phyloP scores from a whole-genome alignment of 1,140 invertebrate species.

The Hestina assimilis region DNA sequence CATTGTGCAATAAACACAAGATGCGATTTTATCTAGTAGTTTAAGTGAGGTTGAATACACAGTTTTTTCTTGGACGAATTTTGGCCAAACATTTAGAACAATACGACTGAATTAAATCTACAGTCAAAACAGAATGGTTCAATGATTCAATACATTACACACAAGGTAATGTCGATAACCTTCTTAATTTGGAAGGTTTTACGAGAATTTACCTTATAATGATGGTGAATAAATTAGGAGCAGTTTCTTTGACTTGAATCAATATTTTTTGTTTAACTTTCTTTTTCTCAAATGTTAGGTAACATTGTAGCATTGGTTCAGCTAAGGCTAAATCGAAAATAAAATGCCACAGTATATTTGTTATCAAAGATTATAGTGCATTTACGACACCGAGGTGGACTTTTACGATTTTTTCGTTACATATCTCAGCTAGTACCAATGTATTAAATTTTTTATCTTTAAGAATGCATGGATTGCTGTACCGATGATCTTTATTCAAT shows the following conservation, averaged over 20 bases:
- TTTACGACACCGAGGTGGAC: slow-evolving; percentile 13
- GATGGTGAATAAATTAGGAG: no score
- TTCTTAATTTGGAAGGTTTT: no score
- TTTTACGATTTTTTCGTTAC: slow-evolving; percentile 22
- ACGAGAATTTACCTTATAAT: no score
- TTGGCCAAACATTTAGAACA: background rate
- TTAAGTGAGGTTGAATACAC: slow-evolving; percentile 20
- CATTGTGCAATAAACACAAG: slow-evolving; percentile 70
- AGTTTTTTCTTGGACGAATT: slow-evolving; percentile 11
- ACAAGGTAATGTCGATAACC: no score
- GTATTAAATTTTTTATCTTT: slow-evolving; percentile 18
- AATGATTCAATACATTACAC: no score
- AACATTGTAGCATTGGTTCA: background rate
- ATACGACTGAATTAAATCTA: background rate
- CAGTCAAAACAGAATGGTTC: no score
- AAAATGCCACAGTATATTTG: slow-evolving; percentile 14
- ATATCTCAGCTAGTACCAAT: slow-evolving; percentile 15
- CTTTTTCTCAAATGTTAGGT: no score
- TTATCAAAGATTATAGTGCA: slow-evolving; percentile 6
- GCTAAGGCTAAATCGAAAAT: background rate
- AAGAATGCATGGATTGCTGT: background rate
- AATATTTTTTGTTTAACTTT: no score
- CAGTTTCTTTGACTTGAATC: no score
- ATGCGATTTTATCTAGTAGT: slow-evolving; percentile 70
- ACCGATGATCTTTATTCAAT: slow-evolving; percentile 14